These are phyloP conservation scores for Microctonus brassicae DNA, from an alignment of 2,888 invertebrate genomes.

Conservation along the genomic window DNA sequence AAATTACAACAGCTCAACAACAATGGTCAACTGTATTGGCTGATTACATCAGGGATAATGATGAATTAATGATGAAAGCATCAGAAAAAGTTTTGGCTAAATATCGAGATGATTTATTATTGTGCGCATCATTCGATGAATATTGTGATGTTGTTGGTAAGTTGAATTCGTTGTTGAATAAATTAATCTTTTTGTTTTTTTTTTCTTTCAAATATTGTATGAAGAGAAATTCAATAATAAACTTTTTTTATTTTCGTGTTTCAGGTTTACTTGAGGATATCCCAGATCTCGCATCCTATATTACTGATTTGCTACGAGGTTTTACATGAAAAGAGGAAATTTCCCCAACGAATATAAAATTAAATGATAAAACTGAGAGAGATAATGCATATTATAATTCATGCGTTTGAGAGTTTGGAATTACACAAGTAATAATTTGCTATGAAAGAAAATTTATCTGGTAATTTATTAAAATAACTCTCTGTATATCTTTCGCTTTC, in stretches of 20 bases:
- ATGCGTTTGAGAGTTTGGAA: background rate
- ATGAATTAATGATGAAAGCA: conserved; percentile 89
- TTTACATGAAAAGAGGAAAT: conserved; percentile 54
- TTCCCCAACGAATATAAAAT: background rate
- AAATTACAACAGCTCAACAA: conserved; percentile 73
- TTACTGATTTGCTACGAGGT: conserved; percentile 72
- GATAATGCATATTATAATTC: conserved; percentile 12
- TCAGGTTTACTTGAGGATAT: conserved; percentile 78
- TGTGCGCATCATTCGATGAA: conserved; percentile 91
- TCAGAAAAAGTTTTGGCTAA: conserved; percentile 85
- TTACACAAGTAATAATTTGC: conserved; percentile 28
- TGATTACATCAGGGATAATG: conserved; percentile 94
- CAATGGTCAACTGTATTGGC: conserved; percentile 93
- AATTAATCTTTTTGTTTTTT: too few species aligned
- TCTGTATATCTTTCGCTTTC: conserved; percentile 47
- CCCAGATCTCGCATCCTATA: conserved; percentile 76
- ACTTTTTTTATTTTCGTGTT: conserved; percentile 53
- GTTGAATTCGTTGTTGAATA: conserved; percentile 47
- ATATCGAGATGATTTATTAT: conserved; percentile 90
- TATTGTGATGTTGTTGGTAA: conserved; percentile 92
- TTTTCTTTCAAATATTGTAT: conserved; percentile 17
- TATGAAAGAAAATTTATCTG: conserved; percentile 43
- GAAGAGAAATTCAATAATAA: background rate
- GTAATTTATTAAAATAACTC: conserved; percentile 39
- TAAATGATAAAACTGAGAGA: background rate